A percentile compares a stretch with the other conserved stretches of the same genome.
Evolutionary conservation across 2,113 vertebrate genomes (phyloP).

Genomic region (Melanocharis versteri): DNA sequence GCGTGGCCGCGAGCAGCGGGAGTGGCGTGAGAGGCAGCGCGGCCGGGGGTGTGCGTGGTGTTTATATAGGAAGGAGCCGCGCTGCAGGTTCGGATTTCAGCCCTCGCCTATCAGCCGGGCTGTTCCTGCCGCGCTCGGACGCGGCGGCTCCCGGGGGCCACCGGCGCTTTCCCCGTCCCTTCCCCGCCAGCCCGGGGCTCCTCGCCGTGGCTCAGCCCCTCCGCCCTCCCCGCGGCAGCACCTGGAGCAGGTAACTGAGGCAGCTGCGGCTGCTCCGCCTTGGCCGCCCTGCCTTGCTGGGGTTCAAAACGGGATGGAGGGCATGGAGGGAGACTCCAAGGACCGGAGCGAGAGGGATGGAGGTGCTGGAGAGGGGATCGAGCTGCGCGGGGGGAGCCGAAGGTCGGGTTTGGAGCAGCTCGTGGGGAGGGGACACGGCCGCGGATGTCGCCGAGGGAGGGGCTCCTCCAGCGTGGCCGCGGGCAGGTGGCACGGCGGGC

Average conservation of each 20-base stretch:
- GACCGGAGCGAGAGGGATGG: not conserved
- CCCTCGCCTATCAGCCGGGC: slow-evolving; percentile 17
- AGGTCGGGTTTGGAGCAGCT: not conserved
- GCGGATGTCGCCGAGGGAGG: fast-evolving
- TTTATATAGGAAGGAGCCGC: slow-evolving; percentile 64
- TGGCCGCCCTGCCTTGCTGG: fast-evolving
- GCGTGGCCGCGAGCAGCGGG: slow-evolving; percentile 24
- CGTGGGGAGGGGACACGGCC: not conserved
- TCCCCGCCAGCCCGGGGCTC: not conserved
- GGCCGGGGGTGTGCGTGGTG: not conserved
- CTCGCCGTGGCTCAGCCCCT: not conserved
- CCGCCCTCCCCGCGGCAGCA: not conserved
- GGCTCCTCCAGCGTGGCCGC: fast-evolving
- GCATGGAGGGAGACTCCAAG: not conserved
- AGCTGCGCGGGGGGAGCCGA: fast-evolving
- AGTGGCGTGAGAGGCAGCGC: slow-evolving; percentile 40
- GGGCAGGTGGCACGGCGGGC: not conserved
- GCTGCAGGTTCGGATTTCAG: slow-evolving; percentile 72
- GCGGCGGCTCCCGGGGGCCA: not conserved
- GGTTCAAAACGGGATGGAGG: fast-evolving
- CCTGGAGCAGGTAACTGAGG: slow-evolving; percentile 52
- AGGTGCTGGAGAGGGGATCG: not conserved
- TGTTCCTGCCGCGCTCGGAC: slow-evolving; percentile 3
- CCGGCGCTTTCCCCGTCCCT: not conserved
- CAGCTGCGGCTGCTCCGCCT: not conserved